phyloP scores from a whole-genome alignment of 2,888 invertebrate genomes.

The Zaprionus bogoriensis region DNA sequence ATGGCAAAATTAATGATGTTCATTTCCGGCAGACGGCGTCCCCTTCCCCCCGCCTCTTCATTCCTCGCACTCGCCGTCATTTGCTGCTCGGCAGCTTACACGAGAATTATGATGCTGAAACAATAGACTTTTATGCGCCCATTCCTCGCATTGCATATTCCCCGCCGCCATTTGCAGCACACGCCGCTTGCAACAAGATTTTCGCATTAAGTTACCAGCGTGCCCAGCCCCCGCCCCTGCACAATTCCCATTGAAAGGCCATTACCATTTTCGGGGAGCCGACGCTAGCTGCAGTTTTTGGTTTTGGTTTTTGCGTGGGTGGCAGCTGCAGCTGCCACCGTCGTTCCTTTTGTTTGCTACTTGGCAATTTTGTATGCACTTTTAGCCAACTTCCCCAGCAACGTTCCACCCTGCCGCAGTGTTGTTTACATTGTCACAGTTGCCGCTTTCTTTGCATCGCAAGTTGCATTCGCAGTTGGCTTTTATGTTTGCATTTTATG shows the following conservation, averaged over 20 bases:
- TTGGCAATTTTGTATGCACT: slow-evolving; percentile 76
- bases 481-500: slow-evolving; percentile 71
- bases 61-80: slow-evolving; percentile 9
- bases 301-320: slow-evolving; percentile 19
- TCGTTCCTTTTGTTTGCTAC: slow-evolving; percentile 70
- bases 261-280: slow-evolving; percentile 61
- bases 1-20: slow-evolving; percentile 79
- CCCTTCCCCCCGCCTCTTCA: background rate
- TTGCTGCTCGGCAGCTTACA: slow-evolving; percentile 61
- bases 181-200: slow-evolving; percentile 73
- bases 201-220: slow-evolving; percentile 67
- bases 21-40: slow-evolving; percentile 62
- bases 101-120: slow-evolving; percentile 77
- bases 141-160: slow-evolving; percentile 8
- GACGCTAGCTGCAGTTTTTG: slow-evolving; percentile 65
- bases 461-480: slow-evolving; percentile 73
- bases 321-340: slow-evolving; percentile 47
- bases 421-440: slow-evolving; percentile 77
- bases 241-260: slow-evolving; percentile 62
- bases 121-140: slow-evolving; percentile 74
- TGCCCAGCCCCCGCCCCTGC: slow-evolving; percentile 9
- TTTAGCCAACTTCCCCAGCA: slow-evolving; percentile 44
- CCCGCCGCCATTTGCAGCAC: slow-evolving; percentile 54
- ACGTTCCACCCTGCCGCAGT: slow-evolving; percentile 38
- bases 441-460: slow-evolving; percentile 69